Evolutionary conservation across 2,113 vertebrate genomes (phyloP).

Genomic region (Pterophyllum scalare): DNA sequence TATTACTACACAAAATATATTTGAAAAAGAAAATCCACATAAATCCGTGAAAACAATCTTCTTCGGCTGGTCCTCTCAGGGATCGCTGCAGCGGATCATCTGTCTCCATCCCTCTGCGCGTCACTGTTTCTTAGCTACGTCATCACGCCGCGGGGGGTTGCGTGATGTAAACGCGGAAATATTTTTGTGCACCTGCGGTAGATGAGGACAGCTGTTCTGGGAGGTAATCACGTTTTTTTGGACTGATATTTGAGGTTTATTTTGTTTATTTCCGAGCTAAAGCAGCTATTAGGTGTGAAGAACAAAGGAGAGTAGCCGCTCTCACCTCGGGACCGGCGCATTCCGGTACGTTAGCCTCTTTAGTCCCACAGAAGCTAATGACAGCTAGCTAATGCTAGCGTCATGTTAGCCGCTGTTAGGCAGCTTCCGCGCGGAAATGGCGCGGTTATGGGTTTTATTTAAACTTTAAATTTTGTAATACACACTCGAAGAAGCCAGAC

Average conservation of each 20-base stretch:
- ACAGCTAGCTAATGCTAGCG: conserved; percentile 6
- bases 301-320: neutral
- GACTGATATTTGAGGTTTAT: rapidly evolving
- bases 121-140: neutral
- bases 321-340: rapidly evolving
- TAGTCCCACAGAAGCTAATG: neutral
- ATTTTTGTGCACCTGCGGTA: conserved; percentile 16
- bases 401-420: neutral
- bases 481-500: neutral
- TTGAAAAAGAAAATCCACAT: too few relatives aligned
- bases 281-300: rapidly evolving
- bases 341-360: neutral
- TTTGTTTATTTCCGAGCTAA: neutral
- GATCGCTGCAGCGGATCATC: neutral
- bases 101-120: neutral
- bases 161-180: conserved; percentile 14
- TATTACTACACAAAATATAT: too few relatives aligned
- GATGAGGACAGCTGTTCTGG: neutral
- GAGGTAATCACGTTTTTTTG: conserved; percentile 9
- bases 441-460: neutral
- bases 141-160: neutral
- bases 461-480: neutral
- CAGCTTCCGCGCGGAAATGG: neutral
- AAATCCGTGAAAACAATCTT: neutral
- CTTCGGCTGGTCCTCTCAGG: neutral